Percentiles rank a stretch among this genome's conserved stretches.
Evolutionary conservation across 2,113 vertebrate species (phyloP).

Genomic region (Carollia perspicillata): DNA sequence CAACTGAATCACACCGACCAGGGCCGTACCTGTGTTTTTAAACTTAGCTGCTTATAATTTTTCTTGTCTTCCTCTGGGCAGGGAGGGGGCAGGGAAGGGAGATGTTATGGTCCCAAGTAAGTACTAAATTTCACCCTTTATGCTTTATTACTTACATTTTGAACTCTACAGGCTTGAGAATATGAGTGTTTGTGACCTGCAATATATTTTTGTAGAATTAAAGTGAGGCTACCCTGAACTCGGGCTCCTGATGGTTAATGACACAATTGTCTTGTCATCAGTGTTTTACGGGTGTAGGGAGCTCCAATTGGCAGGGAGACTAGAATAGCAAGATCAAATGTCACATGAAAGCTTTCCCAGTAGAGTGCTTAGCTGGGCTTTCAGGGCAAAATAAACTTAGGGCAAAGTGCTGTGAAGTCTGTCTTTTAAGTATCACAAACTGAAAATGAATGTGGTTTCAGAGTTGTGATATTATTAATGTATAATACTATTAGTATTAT

Average conservation of each 20-base stretch:
- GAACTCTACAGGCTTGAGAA: background rate
- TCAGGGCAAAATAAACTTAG: background rate
- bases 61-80: background rate
- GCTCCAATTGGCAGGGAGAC: background rate
- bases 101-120: background rate
- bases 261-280: background rate
- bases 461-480: background rate
- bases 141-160: background rate
- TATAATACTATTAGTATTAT: background rate
- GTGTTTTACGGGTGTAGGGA: background rate
- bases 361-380: background rate
- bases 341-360: background rate
- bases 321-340: background rate
- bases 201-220: background rate
- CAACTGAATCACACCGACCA: background rate
- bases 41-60: background rate
- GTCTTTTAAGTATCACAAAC: background rate
- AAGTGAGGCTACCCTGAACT: background rate
- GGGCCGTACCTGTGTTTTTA: background rate
- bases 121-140: background rate
- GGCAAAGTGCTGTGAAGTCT: background rate
- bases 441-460: background rate
- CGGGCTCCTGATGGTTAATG: background rate
- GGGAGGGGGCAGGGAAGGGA: background rate
- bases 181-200: background rate